phyloP scores from a whole-genome alignment of 1,140 invertebrate genomes.

The Trialeurodes vaporariorum region DNA sequence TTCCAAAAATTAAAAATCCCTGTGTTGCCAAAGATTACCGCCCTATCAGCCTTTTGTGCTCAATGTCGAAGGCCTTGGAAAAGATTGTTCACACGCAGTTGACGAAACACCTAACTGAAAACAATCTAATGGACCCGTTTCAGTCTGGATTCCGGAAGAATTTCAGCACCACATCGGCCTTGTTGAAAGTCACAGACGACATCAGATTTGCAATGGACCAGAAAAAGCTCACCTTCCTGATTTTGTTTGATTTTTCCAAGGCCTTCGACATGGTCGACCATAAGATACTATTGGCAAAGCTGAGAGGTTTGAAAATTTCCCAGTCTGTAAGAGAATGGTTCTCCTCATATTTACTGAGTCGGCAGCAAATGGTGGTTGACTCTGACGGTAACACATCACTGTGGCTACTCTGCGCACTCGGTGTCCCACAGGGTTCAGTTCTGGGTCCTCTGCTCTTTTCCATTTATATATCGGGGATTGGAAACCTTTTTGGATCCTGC shows the following conservation, averaged over 20 bases:
- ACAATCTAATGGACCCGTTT: no score
- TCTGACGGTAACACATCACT: no score
- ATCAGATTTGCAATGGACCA: slow-evolving; percentile 6
- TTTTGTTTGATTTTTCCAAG: no score
- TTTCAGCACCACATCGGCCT: slow-evolving; percentile 13
- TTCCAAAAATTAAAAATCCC: no score
- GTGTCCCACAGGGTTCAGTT: no score
- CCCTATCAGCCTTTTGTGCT: background rate
- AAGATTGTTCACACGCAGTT: slow-evolving; percentile 1
- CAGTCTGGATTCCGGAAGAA: slow-evolving; percentile 16
- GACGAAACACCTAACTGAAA: background rate
- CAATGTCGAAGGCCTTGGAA: slow-evolving; percentile 9
- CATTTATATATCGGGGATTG: no score
- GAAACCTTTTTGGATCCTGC: no score
- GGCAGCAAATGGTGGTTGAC: no score
- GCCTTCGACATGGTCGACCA: slow-evolving; percentile 27
- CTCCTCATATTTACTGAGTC: background rate
- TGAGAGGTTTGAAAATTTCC: slow-evolving; percentile 1
- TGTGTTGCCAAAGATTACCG: background rate
- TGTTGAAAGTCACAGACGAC: slow-evolving; percentile 16
- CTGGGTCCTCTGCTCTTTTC: no score
- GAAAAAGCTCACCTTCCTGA: slow-evolving; percentile 16
- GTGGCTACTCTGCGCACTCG: no score
- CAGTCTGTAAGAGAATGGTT: background rate
- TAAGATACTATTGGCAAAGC: slow-evolving; percentile 8